Percentiles rank a stretch among this genome's conserved stretches.
Conservation (phyloP, 2,888 invertebrate species). For the Amphipyra berbera region DNA sequence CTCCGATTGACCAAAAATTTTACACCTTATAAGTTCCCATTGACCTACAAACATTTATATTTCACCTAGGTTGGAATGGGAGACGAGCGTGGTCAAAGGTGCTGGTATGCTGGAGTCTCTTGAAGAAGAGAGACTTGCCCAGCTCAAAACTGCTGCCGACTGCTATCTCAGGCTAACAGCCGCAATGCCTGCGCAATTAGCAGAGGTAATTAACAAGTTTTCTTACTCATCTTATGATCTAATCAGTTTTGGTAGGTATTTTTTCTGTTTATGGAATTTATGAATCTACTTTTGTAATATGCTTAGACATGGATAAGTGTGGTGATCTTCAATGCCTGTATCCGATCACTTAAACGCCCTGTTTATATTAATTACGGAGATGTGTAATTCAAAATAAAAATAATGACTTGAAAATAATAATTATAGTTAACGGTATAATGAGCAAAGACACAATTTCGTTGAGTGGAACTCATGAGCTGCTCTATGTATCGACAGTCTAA, state of each 20-base stretch:
- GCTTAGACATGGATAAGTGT: not conserved
- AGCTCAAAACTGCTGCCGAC: constrained; percentile 93
- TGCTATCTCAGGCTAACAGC: constrained; percentile 91
- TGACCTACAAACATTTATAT: not conserved
- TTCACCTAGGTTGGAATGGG: constrained; percentile 94
- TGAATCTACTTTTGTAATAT: not conserved
- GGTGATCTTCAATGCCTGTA: not conserved
- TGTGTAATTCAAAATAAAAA: not conserved
- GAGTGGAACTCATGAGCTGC: constrained; percentile 1
- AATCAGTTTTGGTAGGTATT: constrained; percentile 6
- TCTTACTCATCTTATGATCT: constrained; percentile 9
- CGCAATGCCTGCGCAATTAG: constrained; percentile 94
- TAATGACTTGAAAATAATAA: not conserved
- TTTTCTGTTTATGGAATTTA: not conserved
- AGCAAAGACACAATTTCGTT: not conserved
- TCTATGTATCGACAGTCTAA: no score
- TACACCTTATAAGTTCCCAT: not conserved
- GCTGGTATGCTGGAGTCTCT: constrained; percentile 96
- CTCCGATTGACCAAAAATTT: not conserved
- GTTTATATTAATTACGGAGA: constrained; percentile 3
- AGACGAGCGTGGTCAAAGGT: constrained; percentile 96
- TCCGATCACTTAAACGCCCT: not conserved
- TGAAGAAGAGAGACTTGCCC: constrained; percentile 96
- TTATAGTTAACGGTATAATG: not conserved
- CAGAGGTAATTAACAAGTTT: constrained; percentile 88